Evolutionary conservation across 2,113 vertebrate species (phyloP), one percentile per base, ranked within the genome.

Genomic region (Echinops telfairi): DNA sequence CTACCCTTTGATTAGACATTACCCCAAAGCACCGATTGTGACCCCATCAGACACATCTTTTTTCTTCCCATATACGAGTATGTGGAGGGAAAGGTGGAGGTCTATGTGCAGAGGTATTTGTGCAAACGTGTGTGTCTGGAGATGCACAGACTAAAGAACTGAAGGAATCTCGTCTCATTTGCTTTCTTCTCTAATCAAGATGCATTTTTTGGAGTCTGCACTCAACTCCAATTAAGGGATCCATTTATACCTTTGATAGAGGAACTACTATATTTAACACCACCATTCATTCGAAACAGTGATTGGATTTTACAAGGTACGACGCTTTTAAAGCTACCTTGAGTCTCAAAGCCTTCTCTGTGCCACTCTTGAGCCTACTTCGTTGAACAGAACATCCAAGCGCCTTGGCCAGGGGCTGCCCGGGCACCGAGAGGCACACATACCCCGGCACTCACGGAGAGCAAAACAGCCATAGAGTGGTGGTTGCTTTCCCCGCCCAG

Each of bases 191-290:
- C 90, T 95, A 97, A 98, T 97, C 97, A 98, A 97, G 97, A 97
- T 81, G 78, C 40, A 97, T 96, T 97, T 94, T 85, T 97, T 95
- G 43, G 90, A 96, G 94, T 92, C 91, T 27, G n/a, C 95, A 93
- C 96, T 97, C 95, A 96, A 97, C 97, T 97, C 95, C 93, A 98
- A 96, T 98, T 97, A 97, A 97, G 77, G 38, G 85, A 95, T 82
- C 93, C 86, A 93, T 96, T 96, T 90, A 94, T 97, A 90, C 90
- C 70, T 97, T 97, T 96, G 97, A 96, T 81, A 97, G 89, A 95
- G 70, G 86, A 96, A 64, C 83, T 73, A 80, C 95, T 97, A 94
- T 97, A 98, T 96, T 97, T 97, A 98, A 98, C 96, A 94, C 2
- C 92, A 85, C 53, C 2, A 0, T 96, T 97, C 97, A 81, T 94